A percentile compares a stretch with the other conserved stretches of the same genome.
These are phyloP conservation scores for Limnephilus marmoratus DNA, from an alignment of 2,888 invertebrate genomes.

Conservation along the genomic window DNA sequence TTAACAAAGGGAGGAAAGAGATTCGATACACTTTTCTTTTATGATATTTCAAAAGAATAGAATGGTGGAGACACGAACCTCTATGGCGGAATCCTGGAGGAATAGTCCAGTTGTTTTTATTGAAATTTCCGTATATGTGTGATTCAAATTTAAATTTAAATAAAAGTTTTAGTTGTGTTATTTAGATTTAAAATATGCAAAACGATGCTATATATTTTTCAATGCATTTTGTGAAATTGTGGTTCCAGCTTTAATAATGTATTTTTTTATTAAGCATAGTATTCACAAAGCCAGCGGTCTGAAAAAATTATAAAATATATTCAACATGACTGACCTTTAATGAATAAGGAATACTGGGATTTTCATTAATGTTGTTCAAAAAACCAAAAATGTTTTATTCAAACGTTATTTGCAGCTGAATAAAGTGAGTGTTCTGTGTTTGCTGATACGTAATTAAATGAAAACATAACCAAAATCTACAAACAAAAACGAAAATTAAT, in stretches of 20 bases:
- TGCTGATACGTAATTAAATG: neutral
- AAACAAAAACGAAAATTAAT: neutral
- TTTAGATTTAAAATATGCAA: no score
- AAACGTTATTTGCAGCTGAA: neutral
- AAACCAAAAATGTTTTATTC: neutral
- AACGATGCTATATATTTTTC: no score
- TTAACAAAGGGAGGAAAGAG: conserved; percentile 58
- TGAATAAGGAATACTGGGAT: neutral
- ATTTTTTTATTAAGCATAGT: no score
- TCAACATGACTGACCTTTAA: neutral
- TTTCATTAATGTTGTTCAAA: neutral
- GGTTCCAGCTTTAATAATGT: no score
- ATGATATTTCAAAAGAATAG: conserved; percentile 61
- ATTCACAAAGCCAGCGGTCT: no score
- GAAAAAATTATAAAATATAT: neutral
- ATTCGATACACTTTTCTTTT: conserved; percentile 63
- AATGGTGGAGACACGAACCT: neutral
- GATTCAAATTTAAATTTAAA: neutral
- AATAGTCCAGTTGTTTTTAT: neutral
- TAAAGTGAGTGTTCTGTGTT: neutral
- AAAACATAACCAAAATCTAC: neutral
- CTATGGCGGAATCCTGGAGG: neutral
- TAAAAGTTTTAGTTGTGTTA: neutral
- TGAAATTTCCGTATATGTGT: neutral
- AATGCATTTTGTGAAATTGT: no score